Percentiles rank a stretch among this genome's conserved stretches.
Evolutionary conservation across 1,140 invertebrate genomes (phyloP).

Genomic region (Sarcophaga bullata): DNA sequence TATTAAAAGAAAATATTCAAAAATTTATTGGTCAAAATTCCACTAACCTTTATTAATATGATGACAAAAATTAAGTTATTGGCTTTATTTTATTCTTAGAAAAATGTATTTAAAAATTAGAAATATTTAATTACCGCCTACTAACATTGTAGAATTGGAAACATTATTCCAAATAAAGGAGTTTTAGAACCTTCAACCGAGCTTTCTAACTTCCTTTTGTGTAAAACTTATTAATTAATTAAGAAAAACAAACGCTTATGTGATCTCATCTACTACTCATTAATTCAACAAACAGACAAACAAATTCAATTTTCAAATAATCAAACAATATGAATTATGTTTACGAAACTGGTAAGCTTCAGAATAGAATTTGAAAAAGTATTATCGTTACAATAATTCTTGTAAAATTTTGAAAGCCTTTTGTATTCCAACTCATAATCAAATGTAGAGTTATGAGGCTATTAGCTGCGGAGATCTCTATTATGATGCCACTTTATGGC

Average conservation of each 20-base stretch:
- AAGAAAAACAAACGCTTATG: not conserved
- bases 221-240: not conserved
- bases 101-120: not conserved
- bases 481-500: no score
- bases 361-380: not conserved
- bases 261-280: not conserved
- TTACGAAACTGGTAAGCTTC: not conserved
- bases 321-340: not conserved
- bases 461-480: no score
- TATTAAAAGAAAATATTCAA: not conserved
- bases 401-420: no score
- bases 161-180: conserved; percentile 18
- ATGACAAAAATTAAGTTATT: no score
- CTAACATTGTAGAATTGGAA: not conserved
- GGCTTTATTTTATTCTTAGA: no score
- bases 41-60: no score
- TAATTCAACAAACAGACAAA: conserved; percentile 39
- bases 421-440: no score
- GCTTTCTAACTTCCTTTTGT: conserved; percentile 7
- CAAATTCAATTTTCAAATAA: not conserved
- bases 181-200: conserved; percentile 32
- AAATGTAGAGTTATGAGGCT: no score
- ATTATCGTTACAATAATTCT: no score
- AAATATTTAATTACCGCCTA: not conserved
- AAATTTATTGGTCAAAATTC: not conserved